A percentile compares a stretch with the other conserved stretches of the same genome.
Conservation (phyloP, 2,113 vertebrate genomes). For the Chaetodon trifascialis region DNA sequence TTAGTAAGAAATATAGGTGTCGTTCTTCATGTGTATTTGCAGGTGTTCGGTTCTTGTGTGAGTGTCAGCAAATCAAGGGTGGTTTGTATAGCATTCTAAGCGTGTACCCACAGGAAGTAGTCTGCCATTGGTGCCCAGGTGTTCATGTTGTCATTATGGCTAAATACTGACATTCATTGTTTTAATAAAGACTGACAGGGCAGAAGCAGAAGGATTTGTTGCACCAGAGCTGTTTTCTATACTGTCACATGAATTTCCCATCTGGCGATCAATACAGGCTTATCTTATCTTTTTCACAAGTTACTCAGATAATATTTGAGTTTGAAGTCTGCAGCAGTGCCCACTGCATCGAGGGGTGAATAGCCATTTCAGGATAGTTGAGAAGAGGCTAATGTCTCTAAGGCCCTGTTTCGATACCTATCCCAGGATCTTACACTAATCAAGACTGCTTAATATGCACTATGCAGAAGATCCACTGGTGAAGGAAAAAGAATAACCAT, state of each 20-base stretch:
- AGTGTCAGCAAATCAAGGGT: too few species aligned
- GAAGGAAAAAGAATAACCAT: conserved; percentile 34
- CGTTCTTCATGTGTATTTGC: not conserved
- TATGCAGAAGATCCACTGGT: conserved; percentile 24
- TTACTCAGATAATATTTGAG: conserved; percentile 3
- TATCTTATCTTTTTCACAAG: not conserved
- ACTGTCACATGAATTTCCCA: not conserved
- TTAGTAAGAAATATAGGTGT: not conserved
- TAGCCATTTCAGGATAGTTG: conserved; percentile 16
- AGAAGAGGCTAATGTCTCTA: conserved; percentile 24
- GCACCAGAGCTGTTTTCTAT: too few species aligned
- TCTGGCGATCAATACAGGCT: not conserved
- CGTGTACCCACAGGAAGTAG: too few species aligned
- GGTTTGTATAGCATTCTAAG: not conserved
- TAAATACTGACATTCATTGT: not conserved
- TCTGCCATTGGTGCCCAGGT: not conserved
- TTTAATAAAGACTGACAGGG: not conserved
- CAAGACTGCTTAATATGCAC: conserved; percentile 40
- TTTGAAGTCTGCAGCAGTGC: not conserved
- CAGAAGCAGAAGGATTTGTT: not conserved
- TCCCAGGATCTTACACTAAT: conserved; percentile 46
- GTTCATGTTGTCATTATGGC: not conserved
- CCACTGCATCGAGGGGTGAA: not conserved
- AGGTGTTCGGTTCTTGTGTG: not conserved
- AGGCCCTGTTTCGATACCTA: conserved; percentile 21